Conservation (phyloP, 2,113 vertebrate genomes). For the Dasyprocta punctata region DNA sequence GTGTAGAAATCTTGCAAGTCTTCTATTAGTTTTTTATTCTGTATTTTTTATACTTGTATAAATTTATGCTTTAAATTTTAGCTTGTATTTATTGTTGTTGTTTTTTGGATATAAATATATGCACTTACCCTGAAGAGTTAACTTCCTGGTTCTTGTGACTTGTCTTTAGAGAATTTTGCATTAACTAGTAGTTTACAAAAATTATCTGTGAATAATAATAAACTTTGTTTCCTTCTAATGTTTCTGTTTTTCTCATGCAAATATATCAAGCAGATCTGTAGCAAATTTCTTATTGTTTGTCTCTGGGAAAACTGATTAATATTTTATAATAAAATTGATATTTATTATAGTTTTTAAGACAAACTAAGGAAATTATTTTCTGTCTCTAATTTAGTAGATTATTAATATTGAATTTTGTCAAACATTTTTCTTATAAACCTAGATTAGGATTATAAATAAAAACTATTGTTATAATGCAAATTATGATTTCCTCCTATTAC, state of each 20-base stretch:
- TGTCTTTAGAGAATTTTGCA: not conserved
- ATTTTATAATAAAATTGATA: not conserved
- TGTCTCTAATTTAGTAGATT: not conserved
- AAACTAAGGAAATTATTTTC: not conserved
- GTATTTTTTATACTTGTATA: not conserved
- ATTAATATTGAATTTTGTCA: not conserved
- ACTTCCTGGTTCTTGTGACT: not conserved
- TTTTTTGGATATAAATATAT: not conserved
- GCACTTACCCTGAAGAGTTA: not conserved
- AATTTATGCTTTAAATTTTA: not conserved
- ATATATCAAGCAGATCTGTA: not conserved
- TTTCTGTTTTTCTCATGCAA: not conserved
- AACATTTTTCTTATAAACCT: not conserved
- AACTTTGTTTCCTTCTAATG: not conserved
- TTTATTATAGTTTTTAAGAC: not conserved
- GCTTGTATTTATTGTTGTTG: not conserved
- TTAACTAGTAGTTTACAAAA: not conserved
- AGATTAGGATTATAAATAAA: not conserved
- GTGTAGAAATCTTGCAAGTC: not conserved
- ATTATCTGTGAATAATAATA: not conserved
- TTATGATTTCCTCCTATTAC: not conserved
- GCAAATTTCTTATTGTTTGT: not conserved
- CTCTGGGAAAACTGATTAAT: not conserved
- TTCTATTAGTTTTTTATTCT: not conserved
- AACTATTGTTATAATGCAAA: not conserved